Evolutionary conservation across 2,797 vertebrate genomes (phyloP), one percentile per base, ranked within the genome.

Genomic region (Spinibarbus caldwelli): DNA sequence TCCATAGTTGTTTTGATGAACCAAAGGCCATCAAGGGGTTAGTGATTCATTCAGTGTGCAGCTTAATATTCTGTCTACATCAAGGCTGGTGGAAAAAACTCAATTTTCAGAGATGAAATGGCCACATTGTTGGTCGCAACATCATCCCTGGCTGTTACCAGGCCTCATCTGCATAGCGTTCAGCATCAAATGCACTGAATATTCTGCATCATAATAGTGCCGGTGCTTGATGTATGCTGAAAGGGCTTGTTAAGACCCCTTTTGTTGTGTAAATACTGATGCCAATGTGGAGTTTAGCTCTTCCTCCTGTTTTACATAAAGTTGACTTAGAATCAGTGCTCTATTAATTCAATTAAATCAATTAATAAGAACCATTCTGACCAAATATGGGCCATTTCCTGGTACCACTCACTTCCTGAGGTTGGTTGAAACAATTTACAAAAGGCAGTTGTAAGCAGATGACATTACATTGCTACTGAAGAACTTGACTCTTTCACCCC

Each of bases 181-280:
- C 79, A 89, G 85, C 86, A 41, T 34, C 29, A 84, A 86, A 15
- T 80, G 15, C 36, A 84, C 70, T 90, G 82, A 88, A 90, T 90
- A 86, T 90, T 89, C 89, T 86, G 67, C 90, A 89, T 91, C 26
- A 72, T 86, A 89, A 88, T 88, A 84, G 17, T 49, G 49, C 41
- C 41, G n/a, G n/a, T n/a, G n/a, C n/a, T n/a, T n/a, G n/a, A n/a
- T n/a, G 34, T 78, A 11, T 70, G 79, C 67, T 85, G 81, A 85
- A 87, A 88, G 88, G 81, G 82, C 76, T 87, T 86, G 43, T 85
- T 83, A 83, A 34, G 45, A 88, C 76, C 9, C 26, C 82, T 67
- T 91, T 93, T 94, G 88, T 93, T 93, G 90, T 94, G 92, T 90
- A 93, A 93, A 94, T 94, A 88, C 52, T 62, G 49, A 83, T 81